Evolutionary conservation across 2,888 invertebrate species (phyloP), one percentile per base, ranked within the genome.

Genomic region (Ormyrus thymus): DNA sequence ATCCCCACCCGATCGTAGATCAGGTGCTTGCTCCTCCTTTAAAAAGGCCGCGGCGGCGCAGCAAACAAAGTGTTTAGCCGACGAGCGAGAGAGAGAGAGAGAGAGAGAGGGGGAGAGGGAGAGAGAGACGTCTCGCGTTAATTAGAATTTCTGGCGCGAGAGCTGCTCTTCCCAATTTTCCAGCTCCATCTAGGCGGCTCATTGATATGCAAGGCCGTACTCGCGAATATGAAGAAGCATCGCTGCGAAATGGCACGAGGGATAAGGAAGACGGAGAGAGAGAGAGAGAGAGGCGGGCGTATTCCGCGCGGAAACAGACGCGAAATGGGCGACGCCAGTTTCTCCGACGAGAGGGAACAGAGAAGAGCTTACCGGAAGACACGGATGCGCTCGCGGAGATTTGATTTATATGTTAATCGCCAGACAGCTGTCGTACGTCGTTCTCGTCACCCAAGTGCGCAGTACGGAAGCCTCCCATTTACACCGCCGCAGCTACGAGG

Each of bases 381-480:
- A 82, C 80, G 79, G 64, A 75, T 69, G 78, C 79, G 77, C 81
- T 61, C 72, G 73, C 78, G 76, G 79, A 83, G 83, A 87, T 89
- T 89, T 89, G 88, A 89, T 89, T 89, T 89, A 89, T 89, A 89
- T 89, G 89, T 89, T 89, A 89, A 89, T 89, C 87, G 86, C 73
- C 81, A 83, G 83, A 83, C 87, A 86, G 84, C 85, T 85, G 86
- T 84, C 85, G 85, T 81, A 80, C 66, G 71, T 71, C 71, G 64
- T 72, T 79, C 81, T 83, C 82, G 81, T 85, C 84, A 61, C 80
- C 81, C 84, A 83, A 85, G 84, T 83, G 84, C 83, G 78, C 84
- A 80, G 82, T 66, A 6, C 48, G 56, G 51, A 68, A 45, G 45
- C 11, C 53, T 9, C 56, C 15, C 71, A 61, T 76, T 79, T 72